These are phyloP conservation scores for Drosophila sp. DNA, from an alignment of 1,140 invertebrate genomes.

Conservation along the genomic window DNA sequence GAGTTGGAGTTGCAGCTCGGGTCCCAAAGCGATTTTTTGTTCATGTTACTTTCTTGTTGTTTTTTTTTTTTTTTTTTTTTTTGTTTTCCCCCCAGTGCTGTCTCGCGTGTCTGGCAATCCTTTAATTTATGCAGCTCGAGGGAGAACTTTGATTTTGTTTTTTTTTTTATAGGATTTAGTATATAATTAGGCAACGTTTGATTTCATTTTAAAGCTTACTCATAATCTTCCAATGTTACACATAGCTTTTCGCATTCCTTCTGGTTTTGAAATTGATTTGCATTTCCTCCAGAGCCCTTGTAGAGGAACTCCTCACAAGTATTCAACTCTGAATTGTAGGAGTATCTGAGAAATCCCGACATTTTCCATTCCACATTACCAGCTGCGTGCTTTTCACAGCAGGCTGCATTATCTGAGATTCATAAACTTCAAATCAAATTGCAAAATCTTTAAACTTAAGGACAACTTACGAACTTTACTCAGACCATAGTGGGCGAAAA, in stretches of 20 bases:
- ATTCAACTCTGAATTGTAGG: background rate
- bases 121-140: constrained; percentile 81
- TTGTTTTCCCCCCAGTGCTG: background rate
- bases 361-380: background rate
- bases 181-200: constrained; percentile 1
- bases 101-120: constrained; percentile 50
- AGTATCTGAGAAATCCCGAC: background rate
- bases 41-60: background rate
- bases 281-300: background rate
- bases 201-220: background rate
- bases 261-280: background rate
- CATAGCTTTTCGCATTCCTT: background rate
- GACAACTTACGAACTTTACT: background rate
- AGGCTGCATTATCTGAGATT: background rate
- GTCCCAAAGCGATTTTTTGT: constrained; percentile 79
- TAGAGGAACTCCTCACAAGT: background rate
- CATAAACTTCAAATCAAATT: background rate
- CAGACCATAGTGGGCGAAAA: background rate
- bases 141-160: constrained; percentile 66
- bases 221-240: background rate
- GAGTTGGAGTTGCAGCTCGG: constrained; percentile 50
- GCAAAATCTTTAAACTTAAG: no score
- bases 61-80: constrained; percentile 33
- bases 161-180: constrained; percentile 20
- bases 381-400: background rate